phyloP scores from a whole-genome alignment of 2,113 vertebrate genomes.

The Leptobrachium ailaonicum region DNA sequence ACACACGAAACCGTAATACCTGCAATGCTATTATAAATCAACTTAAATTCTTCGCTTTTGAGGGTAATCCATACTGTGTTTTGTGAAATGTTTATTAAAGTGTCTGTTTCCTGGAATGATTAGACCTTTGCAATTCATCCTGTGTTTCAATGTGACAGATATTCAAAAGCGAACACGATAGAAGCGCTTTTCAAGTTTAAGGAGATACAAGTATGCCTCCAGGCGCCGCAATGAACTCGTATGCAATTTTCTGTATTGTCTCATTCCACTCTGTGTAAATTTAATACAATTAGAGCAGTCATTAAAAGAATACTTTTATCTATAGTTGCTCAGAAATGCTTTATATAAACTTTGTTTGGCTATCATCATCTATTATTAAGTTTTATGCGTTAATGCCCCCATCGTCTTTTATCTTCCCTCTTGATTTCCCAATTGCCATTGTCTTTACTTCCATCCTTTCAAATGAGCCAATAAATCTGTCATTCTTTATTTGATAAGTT shows the following conservation, averaged over 20 bases:
- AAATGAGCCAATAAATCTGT: not conserved
- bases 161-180: slow-evolving; percentile 61
- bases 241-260: slow-evolving; percentile 65
- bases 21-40: slow-evolving; percentile 22
- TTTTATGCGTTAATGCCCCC: not conserved
- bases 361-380: not conserved
- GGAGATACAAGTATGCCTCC: slow-evolving; percentile 57
- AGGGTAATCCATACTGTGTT: slow-evolving; percentile 50
- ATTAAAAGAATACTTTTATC: slow-evolving; percentile 62
- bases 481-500: too few species aligned
- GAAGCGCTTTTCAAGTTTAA: slow-evolving; percentile 59
- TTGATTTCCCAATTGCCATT: not conserved
- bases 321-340: slow-evolving; percentile 60
- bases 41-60: slow-evolving; percentile 32
- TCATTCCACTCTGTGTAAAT: slow-evolving; percentile 68
- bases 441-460: too few species aligned
- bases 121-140: slow-evolving; percentile 50
- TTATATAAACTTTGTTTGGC: slow-evolving; percentile 36
- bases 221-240: slow-evolving; percentile 65
- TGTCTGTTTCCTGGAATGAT: slow-evolving; percentile 54
- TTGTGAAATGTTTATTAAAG: slow-evolving; percentile 52
- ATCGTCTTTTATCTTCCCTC: not conserved
- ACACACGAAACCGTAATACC: slow-evolving; percentile 25
- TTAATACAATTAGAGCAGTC: slow-evolving; percentile 74
- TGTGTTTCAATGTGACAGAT: slow-evolving; percentile 56